Conservation (phyloP, 2,797 vertebrate species). For the Catharus ustulatus region DNA sequence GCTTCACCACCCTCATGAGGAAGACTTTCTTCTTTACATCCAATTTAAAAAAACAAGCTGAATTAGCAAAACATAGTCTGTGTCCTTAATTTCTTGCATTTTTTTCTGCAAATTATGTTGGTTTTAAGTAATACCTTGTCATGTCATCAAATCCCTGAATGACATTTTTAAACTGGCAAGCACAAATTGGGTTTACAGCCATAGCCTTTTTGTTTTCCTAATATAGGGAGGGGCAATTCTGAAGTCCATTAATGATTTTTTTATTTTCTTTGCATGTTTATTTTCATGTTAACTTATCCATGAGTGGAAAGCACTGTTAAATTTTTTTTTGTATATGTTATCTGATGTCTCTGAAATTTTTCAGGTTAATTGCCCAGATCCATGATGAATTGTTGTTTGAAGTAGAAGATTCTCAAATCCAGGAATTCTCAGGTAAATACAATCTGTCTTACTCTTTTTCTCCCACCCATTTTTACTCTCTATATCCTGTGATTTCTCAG, state of each 20-base stretch:
- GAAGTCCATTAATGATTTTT: background rate
- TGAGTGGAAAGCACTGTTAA: background rate
- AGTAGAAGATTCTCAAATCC: conserved; percentile 86
- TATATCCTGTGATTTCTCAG: background rate
- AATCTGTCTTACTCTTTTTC: background rate
- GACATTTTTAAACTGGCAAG: background rate
- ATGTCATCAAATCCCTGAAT: background rate
- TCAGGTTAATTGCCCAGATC: conserved; percentile 90
- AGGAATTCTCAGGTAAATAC: conserved; percentile 84
- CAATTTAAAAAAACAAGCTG: background rate
- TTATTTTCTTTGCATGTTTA: background rate
- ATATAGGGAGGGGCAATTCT: background rate
- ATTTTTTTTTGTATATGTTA: background rate
- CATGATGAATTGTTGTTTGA: conserved; percentile 93
- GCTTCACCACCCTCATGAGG: background rate
- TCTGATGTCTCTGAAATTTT: background rate
- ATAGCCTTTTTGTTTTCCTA: background rate
- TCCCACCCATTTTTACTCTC: background rate
- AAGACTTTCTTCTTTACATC: background rate
- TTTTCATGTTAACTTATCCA: background rate
- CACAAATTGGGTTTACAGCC: background rate
- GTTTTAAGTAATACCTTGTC: background rate
- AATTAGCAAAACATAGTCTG: background rate
- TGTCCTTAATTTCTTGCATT: background rate
- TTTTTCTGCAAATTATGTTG: background rate